Evolutionary conservation across 2,113 vertebrate genomes (phyloP).

Genomic region (Heptranchias perlo): DNA sequence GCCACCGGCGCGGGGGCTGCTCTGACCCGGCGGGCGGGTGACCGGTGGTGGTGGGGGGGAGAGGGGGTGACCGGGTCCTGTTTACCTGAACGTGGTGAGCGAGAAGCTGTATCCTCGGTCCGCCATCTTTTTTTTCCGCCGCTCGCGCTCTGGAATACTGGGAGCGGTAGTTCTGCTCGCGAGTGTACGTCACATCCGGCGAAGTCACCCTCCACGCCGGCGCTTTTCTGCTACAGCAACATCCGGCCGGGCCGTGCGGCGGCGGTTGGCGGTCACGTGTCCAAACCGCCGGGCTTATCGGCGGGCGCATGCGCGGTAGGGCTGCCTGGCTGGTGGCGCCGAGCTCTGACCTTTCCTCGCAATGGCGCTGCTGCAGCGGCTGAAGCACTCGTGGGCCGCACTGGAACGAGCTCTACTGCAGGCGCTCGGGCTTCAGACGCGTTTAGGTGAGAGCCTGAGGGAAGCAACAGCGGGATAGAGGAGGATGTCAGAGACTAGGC

Average conservation of each 20-base stretch:
- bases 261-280: too few relatives aligned
- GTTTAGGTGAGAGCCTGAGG: background rate
- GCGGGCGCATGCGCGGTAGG: constrained; percentile 42
- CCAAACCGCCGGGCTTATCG: constrained; percentile 42
- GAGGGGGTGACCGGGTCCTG: background rate
- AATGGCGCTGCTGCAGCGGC: fast-evolving
- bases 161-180: background rate
- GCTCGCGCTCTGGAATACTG: background rate
- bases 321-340: background rate
- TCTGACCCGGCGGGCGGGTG: background rate
- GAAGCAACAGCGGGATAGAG: background rate
- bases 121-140: constrained; percentile 72
- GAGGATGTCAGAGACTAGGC: background rate
- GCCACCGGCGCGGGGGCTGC: background rate
- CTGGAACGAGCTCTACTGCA: background rate
- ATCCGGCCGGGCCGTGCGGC: background rate
- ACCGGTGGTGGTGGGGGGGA: too few relatives aligned
- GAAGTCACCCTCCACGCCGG: background rate
- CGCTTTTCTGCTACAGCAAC: background rate
- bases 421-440: background rate
- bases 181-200: constrained; percentile 34
- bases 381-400: background rate
- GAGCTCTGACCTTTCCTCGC: too few relatives aligned
- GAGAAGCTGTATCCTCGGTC: constrained; percentile 95
- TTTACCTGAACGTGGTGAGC: constrained; percentile 91